phyloP scores from a whole-genome alignment of 1,140 invertebrate species.

The Bombus sylvicola region DNA sequence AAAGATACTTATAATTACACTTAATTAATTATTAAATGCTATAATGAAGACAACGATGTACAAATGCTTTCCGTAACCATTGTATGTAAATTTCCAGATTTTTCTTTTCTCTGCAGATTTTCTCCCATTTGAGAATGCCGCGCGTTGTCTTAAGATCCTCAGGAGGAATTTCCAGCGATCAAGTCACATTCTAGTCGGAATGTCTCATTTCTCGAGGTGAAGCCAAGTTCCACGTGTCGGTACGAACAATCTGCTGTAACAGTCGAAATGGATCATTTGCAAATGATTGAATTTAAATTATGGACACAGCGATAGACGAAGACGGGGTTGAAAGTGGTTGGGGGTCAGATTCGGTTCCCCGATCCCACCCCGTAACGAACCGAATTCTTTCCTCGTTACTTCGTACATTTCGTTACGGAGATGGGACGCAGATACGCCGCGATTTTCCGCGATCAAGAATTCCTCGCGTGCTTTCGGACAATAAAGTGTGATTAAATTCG shows the following conservation, averaged over 20 bases:
- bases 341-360: neutral
- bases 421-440: neutral
- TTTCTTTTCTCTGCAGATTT: neutral
- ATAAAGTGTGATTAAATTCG: slow-evolving; percentile 53
- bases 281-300: slow-evolving; percentile 65
- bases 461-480: slow-evolving; percentile 30
- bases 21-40: neutral
- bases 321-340: neutral
- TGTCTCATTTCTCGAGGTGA: slow-evolving; percentile 58
- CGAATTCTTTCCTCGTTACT: slow-evolving; percentile 43
- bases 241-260: slow-evolving; percentile 47
- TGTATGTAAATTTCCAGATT: too few species aligned
- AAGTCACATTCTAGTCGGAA: slow-evolving; percentile 20
- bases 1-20: too few species aligned
- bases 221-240: slow-evolving; percentile 58
- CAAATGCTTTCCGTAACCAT: too few species aligned
- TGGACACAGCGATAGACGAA: slow-evolving; percentile 28
- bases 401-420: slow-evolving; percentile 30
- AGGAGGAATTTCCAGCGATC: slow-evolving; percentile 28
- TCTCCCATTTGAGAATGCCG: neutral
- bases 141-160: slow-evolving; percentile 3
- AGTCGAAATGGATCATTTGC: slow-evolving; percentile 55
- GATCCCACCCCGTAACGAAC: slow-evolving; percentile 22
- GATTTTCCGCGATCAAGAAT: slow-evolving; percentile 41
- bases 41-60: neutral